Evolutionary conservation across 2,797 vertebrate genomes (phyloP).

Genomic region (Coilia nasus): DNA sequence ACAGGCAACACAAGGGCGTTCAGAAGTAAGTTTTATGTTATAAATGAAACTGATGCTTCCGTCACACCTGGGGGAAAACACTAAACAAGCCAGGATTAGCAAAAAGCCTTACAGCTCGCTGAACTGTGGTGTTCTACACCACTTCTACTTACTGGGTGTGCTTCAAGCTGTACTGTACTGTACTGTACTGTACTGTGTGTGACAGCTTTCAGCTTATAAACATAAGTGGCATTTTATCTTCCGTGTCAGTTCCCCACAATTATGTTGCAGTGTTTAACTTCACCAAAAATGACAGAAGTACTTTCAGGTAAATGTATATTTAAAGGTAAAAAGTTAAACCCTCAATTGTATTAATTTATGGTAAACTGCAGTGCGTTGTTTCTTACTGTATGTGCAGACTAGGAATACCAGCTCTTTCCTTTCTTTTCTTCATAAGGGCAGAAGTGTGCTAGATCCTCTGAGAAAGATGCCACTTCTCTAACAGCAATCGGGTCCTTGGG

Average conservation of each 20-base stretch:
- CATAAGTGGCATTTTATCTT: neutral
- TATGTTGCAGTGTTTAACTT: neutral
- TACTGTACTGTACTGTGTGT: no score
- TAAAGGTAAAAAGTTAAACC: neutral
- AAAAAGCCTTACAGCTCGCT: neutral
- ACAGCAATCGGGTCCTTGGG: neutral
- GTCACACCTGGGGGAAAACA: neutral
- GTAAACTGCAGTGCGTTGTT: conserved; percentile 28
- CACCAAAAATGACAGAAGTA: neutral
- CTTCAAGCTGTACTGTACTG: neutral
- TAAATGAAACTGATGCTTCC: neutral
- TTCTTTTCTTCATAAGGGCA: conserved; percentile 78
- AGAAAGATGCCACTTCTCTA: neutral
- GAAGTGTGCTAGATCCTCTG: conserved; percentile 13
- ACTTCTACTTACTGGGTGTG: no score
- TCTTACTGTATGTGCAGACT: conserved; percentile 85
- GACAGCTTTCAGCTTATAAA: neutral
- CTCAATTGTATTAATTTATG: neutral
- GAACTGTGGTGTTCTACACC: no score
- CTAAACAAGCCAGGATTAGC: neutral
- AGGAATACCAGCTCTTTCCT: conserved; percentile 79
- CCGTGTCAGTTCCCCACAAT: neutral
- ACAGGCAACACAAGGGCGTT: neutral
- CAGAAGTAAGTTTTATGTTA: neutral
- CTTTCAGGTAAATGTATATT: neutral